Evolutionary conservation across 2,797 vertebrate species (phyloP).

Genomic region (Sciaenops ocellatus): DNA sequence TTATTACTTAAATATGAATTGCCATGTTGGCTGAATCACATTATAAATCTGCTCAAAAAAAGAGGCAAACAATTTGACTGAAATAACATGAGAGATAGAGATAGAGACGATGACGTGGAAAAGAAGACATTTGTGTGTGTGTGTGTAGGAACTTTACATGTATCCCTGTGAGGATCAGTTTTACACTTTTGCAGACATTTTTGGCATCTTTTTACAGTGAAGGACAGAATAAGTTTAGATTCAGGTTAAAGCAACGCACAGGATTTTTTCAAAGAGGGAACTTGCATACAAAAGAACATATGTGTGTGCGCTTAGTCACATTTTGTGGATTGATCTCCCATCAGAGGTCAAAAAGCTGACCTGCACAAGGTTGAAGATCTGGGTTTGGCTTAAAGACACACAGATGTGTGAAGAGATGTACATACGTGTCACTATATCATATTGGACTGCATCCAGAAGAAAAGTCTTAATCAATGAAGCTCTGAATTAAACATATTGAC

Average conservation of each 20-base stretch:
- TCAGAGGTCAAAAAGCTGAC: not conserved
- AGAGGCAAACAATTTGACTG: conserved; percentile 9
- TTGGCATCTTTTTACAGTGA: not conserved
- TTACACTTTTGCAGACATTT: not conserved
- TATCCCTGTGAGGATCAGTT: not conserved
- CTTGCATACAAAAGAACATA: not conserved
- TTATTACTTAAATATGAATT: conserved; percentile 38
- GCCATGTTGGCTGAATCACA: conserved; percentile 26
- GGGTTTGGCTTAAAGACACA: not conserved
- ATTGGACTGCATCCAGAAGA: too few species aligned
- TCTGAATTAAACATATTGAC: too few species aligned
- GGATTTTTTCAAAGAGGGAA: not conserved
- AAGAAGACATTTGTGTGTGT: not conserved
- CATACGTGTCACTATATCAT: too few species aligned
- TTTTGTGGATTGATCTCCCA: not conserved
- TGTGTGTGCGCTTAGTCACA: not conserved
- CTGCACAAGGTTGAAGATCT: not conserved
- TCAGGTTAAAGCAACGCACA: not conserved
- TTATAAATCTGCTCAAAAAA: conserved; percentile 5
- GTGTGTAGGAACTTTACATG: not conserved
- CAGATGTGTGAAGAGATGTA: not conserved
- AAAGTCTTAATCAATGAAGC: too few species aligned
- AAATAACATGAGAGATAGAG: not conserved
- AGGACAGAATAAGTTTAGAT: not conserved
- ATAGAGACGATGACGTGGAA: conserved; percentile 10